Percentiles rank a stretch among this genome's conserved stretches.
Evolutionary conservation across 2,888 invertebrate species (phyloP).

Genomic region (Idaea dimidiata): DNA sequence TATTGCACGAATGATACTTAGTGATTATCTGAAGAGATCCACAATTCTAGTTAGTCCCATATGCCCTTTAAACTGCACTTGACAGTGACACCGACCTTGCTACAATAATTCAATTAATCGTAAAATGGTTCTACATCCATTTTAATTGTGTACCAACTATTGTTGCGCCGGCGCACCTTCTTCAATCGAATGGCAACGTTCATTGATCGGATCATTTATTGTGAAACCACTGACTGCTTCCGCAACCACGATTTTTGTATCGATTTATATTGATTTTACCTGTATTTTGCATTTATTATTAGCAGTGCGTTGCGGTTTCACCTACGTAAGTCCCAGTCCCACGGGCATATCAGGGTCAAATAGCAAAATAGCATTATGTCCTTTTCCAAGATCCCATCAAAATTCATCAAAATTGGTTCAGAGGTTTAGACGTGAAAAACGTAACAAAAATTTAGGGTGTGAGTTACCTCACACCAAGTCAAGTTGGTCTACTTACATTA

Average conservation of each 20-base stretch:
- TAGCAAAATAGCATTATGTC: too few species aligned
- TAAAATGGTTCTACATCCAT: conserved; percentile 66
- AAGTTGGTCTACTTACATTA: too few species aligned
- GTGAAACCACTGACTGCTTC: conserved; percentile 59
- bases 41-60: not conserved
- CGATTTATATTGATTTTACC: not conserved
- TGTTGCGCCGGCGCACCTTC: conserved; percentile 53
- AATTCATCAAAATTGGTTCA: too few species aligned
- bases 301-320: not conserved
- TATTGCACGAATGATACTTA: conserved; percentile 8
- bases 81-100: conserved; percentile 63
- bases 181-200: conserved; percentile 32
- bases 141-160: conserved; percentile 60
- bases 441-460: too few species aligned
- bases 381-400: too few species aligned
- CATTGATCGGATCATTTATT: conserved; percentile 30
- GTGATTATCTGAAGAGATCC: conserved; percentile 6
- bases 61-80: conserved; percentile 46
- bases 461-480: too few species aligned
- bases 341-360: too few species aligned
- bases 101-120: conserved; percentile 59
- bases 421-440: too few species aligned
- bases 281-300: not conserved
- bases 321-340: too few species aligned
- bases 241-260: conserved; percentile 39